A percentile compares a stretch with the other conserved stretches of the same genome.
phyloP scores from a whole-genome alignment of 35 echinoderm and acorn worm genomes.

The Ophioderma brevispina region DNA sequence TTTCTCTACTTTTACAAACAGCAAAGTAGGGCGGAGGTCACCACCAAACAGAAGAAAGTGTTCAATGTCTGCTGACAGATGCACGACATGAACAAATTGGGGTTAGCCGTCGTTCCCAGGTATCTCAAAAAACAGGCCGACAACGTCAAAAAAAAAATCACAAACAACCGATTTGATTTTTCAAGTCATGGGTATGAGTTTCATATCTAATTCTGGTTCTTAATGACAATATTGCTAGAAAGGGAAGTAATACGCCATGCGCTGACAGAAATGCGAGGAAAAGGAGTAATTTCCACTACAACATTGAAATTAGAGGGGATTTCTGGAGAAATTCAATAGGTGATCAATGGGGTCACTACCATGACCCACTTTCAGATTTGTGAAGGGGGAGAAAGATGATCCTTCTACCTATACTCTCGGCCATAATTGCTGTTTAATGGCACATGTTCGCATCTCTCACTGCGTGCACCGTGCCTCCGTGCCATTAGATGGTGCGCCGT shows the following conservation, averaged over 20 bases:
- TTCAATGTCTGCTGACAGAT: background rate
- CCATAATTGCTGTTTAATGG: too few species aligned
- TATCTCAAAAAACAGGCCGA: background rate
- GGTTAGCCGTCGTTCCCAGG: background rate
- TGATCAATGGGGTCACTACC: background rate
- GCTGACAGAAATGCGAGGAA: background rate
- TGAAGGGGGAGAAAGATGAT: background rate
- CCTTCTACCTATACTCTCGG: too few species aligned
- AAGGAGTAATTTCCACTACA: background rate
- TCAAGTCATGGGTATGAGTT: background rate
- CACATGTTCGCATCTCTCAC: too few species aligned
- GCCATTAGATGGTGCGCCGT: too few species aligned
- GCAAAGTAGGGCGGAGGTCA: conserved; percentile 1
- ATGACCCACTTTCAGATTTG: background rate
- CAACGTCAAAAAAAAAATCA: background rate
- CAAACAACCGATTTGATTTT: background rate
- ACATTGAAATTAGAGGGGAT: background rate
- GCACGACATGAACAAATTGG: background rate
- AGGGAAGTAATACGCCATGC: background rate
- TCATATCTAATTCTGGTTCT: background rate
- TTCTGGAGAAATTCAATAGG: conserved; percentile 4
- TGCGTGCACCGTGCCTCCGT: too few species aligned
- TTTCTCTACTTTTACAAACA: too few species aligned
- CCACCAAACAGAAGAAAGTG: background rate
- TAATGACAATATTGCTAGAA: background rate